These are phyloP conservation scores for Bradypodion ventrale DNA, from an alignment of 2,797 vertebrate species.

Conservation along the genomic window DNA sequence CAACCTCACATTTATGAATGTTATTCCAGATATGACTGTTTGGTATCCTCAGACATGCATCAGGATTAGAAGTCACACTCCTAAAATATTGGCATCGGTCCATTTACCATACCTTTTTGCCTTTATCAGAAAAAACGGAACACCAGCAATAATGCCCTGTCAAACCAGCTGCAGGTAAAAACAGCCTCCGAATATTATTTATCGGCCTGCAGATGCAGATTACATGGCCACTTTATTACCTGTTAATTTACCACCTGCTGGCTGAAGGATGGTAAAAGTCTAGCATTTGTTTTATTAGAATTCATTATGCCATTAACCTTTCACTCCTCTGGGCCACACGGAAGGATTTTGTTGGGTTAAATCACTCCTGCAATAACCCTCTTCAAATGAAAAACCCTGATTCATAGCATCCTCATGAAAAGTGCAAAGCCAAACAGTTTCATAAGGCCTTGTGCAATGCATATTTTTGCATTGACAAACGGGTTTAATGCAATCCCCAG, in stretches of 20 bases:
- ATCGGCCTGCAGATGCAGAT: constrained; percentile 59
- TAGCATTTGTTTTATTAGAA: constrained; percentile 72
- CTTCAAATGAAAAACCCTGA: constrained; percentile 67
- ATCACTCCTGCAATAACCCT: constrained; percentile 61
- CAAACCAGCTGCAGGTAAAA: constrained; percentile 49
- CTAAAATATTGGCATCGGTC: constrained; percentile 39
- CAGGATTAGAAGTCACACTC: constrained; percentile 43
- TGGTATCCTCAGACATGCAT: constrained; percentile 52
- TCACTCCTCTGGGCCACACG: constrained; percentile 51
- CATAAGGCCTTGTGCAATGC: constrained; percentile 27
- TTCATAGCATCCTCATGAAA: constrained; percentile 51
- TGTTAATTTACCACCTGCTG: constrained; percentile 73
- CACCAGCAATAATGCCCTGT: constrained; percentile 47
- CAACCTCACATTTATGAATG: constrained; percentile 58
- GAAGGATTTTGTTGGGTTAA: constrained; percentile 59
- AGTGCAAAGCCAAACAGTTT: constrained; percentile 53
- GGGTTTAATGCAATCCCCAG: background rate
- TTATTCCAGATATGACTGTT: constrained; percentile 50
- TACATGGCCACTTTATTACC: constrained; percentile 66
- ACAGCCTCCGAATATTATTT: constrained; percentile 57
- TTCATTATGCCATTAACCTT: constrained; percentile 73
- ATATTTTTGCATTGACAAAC: constrained; percentile 19
- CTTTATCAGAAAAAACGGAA: constrained; percentile 18
- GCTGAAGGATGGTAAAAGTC: constrained; percentile 62
- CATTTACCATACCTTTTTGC: constrained; percentile 33